Evolutionary conservation across 2,113 vertebrate genomes (phyloP).

Genomic region (Elgaria multicarinata): DNA sequence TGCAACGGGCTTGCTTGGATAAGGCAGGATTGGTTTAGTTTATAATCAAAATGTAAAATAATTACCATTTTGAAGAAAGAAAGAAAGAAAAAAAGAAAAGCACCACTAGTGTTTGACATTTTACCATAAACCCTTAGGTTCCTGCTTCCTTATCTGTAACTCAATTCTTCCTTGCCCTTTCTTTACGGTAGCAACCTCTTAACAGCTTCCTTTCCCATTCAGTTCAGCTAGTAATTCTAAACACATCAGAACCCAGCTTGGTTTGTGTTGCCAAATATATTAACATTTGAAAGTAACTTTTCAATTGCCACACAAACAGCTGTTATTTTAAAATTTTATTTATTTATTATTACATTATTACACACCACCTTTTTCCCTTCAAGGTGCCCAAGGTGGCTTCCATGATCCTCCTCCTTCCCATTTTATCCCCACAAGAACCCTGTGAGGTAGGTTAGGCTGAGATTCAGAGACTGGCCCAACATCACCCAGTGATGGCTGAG

Average conservation of each 20-base stretch:
- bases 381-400: no score
- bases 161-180: slow-evolving; percentile 48
- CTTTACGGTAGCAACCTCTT: slow-evolving; percentile 59
- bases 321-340: neutral
- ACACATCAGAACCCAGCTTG: neutral
- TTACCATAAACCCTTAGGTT: slow-evolving; percentile 39
- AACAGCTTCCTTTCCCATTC: slow-evolving; percentile 44
- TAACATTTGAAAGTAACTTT: neutral
- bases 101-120: slow-evolving; percentile 16
- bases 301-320: neutral
- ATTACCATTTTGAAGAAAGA: slow-evolving; percentile 55
- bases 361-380: no score
- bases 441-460: no score
- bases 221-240: slow-evolving; percentile 41
- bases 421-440: no score
- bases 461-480: no score
- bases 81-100: neutral
- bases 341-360: no score
- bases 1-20: slow-evolving; percentile 41
- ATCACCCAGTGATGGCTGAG: no score
- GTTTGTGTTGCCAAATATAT: neutral
- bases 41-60: slow-evolving; percentile 57
- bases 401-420: no score
- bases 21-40: slow-evolving; percentile 48
- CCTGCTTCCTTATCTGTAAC: slow-evolving; percentile 63